Evolutionary conservation across 2,797 vertebrate genomes (phyloP).

Genomic region (Platalea minor): DNA sequence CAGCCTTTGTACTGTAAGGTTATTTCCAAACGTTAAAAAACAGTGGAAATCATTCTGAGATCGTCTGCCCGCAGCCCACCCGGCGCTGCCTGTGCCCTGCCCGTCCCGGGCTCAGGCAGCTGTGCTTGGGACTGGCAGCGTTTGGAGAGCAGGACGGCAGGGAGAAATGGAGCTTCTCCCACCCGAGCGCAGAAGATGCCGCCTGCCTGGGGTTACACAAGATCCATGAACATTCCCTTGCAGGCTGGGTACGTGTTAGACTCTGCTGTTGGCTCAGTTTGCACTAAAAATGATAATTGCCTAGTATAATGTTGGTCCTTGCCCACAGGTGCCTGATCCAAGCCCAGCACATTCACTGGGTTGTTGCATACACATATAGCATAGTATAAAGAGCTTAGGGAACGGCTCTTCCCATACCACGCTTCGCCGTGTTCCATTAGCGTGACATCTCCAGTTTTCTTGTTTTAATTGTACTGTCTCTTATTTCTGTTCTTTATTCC

Average conservation of each 20-base stretch:
- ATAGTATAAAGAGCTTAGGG: not conserved
- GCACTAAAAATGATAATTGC: accelerated
- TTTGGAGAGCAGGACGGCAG: not conserved
- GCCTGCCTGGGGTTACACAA: not conserved
- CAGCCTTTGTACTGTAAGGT: not conserved
- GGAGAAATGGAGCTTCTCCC: not conserved
- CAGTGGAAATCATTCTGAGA: not conserved
- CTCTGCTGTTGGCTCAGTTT: not conserved
- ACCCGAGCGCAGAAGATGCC: accelerated
- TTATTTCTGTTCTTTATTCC: not conserved
- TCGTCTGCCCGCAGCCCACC: accelerated
- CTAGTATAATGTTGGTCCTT: accelerated
- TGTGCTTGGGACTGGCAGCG: not conserved
- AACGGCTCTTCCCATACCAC: not conserved
- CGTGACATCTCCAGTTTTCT: not conserved
- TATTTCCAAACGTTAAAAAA: not conserved
- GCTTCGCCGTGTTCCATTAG: not conserved
- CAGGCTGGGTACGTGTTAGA: accelerated
- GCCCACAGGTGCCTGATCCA: not conserved
- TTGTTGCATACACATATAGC: accelerated
- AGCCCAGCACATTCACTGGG: accelerated
- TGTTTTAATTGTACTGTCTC: not conserved
- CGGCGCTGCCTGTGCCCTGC: not conserved
- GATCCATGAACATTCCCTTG: accelerated
- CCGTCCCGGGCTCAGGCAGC: not conserved